Base-by-base conservation (phyloP, 2,888 invertebrate species). In the Heliconius ismenius region DNA sequence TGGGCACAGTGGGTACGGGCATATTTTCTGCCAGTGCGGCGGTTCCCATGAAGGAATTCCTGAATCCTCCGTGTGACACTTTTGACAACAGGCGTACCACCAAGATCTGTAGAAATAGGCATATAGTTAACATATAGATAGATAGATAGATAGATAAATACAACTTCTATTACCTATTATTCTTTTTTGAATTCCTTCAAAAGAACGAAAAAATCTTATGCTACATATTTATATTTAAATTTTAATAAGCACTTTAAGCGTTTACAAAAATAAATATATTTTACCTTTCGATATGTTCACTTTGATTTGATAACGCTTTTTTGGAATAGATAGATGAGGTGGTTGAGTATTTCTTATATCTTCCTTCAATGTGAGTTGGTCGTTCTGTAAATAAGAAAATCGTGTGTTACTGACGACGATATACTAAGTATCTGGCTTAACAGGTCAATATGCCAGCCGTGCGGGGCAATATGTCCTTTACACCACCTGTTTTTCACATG, bases 1-100 rank as follows among this genome's bases (percentile, higher is more conserved):
- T 36, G 98, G 98, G 86, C 98, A 98, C 87, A 98, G 95, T 28
- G 98, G 98, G 85, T 97, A 97, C 0, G 98, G 98, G 88, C 97
- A 98, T 84, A 97, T 88, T 88, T 95, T 96, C 84, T 96, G 96
- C 97, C 97, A 98, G 83, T 96, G 94, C 0, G 96, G 95, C 24
- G 98, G 98, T 87, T 97, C 97, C 98, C 98, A 98, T 26, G 97
- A 96, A 39, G 97, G 95, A 83, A 95, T 94, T 65, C 95, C 95
- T 88, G 95, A 93, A 75, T 97, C 97, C 92, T 96, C 96, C 83
- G 96, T 95, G 83, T 97, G 95, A 91, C 97, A 98, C 92, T 97
- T 96, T 75, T 96, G 92, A 87, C 98, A 98, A 88, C 97, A 96
- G 78, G 96, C 94, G 90, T 96, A 97, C 95, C 97, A 96, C 97